Evolutionary conservation across 2,797 vertebrate genomes (phyloP), one percentile per base, ranked within the genome.

Genomic region (Hylomyscus alleni): DNA sequence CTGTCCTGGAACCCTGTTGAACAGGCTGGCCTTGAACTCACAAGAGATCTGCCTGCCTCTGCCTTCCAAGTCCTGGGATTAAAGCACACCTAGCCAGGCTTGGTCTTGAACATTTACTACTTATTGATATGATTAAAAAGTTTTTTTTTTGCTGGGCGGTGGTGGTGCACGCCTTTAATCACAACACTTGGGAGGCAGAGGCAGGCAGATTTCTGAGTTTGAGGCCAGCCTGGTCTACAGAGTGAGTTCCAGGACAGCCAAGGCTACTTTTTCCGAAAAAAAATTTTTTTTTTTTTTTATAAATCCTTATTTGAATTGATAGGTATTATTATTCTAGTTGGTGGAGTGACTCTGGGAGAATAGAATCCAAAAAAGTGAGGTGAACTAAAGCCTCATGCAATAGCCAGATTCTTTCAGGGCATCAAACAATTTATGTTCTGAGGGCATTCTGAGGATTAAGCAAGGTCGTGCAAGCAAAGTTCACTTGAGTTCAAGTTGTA

Each of bases 271-370:
- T n/a, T n/a, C n/a, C n/a, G n/a, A 5, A 54, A 93, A 91, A 58
- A 65, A 6, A 17, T 75, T 17, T 65, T 93, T 91, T 4, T 17
- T 75, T 17, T 65, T 93, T 91, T n/a, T 77, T 92, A 29, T 69
- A 29, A 92, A 31, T 90, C 5, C 17, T 44, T 90, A 80, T 14
- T 80, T 95, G n/a, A 94, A 69, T 89, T 95, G 62, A 37, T 84
- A 50, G 40, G 22, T 76, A 19, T 76, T 76, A 44, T 11, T 76
- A 44, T 44, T 76, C 12, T 47, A 40, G 24, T 47, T 76, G 73
- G 24, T 76, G 20, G 75, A 76, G 44, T 29, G 44, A 76, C 26
- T 15, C 44, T 76, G 40, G 73, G 73, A 76, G 73, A 76, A 12
- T 47, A 44, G 73, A 76, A 29, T 44, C 73, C 29, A 76, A 47